phyloP scores from a whole-genome alignment of 2,113 vertebrate genomes.

The Aldabrachelys gigantea region DNA sequence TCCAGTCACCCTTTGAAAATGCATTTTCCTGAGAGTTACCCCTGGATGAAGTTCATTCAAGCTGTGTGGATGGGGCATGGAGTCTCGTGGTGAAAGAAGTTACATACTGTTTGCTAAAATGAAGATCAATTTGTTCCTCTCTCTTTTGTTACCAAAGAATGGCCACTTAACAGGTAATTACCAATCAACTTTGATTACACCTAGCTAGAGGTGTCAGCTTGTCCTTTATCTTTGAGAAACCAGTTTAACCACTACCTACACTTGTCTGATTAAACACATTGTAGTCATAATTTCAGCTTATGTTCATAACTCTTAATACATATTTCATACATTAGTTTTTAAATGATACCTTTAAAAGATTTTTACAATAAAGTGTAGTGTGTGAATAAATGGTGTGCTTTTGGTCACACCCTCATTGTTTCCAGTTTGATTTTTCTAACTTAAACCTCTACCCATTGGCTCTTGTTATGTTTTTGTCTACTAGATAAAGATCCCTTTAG shows the following conservation, averaged over 20 bases:
- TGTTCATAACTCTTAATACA: background rate
- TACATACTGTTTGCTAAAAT: background rate
- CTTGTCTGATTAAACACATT: background rate
- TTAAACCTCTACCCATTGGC: background rate
- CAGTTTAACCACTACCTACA: background rate
- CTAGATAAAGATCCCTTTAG: background rate
- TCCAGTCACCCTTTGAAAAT: background rate
- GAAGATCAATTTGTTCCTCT: background rate
- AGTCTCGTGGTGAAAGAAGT: background rate
- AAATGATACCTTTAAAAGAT: background rate
- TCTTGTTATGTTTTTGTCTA: background rate
- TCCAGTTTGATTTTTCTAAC: background rate
- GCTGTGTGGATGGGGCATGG: background rate
- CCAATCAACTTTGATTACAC: background rate
- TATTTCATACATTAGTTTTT: background rate
- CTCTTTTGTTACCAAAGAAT: background rate
- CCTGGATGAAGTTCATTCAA: background rate
- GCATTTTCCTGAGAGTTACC: background rate
- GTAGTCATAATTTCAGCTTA: background rate
- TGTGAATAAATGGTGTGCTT: background rate
- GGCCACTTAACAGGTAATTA: background rate
- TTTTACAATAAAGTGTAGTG: background rate
- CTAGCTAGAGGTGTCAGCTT: background rate
- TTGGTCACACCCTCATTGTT: background rate
- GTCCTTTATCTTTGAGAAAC: background rate